These are phyloP conservation scores for Platysternon megacephalum DNA, from an alignment of 2,113 vertebrate species.

Conservation along the genomic window DNA sequence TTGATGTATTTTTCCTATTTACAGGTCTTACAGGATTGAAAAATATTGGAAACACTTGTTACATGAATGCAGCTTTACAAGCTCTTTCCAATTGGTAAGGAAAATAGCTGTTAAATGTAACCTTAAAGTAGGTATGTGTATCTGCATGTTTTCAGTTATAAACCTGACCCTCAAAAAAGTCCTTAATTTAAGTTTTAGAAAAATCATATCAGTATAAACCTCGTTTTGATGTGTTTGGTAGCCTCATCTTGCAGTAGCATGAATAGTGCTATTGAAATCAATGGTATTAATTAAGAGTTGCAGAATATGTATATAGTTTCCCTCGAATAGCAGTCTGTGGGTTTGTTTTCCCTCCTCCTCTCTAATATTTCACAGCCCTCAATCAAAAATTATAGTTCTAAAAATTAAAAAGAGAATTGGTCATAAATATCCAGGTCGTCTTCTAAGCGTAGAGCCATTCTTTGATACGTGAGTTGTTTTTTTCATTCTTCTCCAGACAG, in stretches of 20 bases:
- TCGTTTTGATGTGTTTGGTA: background rate
- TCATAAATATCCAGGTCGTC: background rate
- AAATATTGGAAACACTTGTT: slow-evolving; percentile 99
- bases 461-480: background rate
- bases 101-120: background rate
- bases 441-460: background rate
- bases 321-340: background rate
- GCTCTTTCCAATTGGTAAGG: slow-evolving; percentile 98
- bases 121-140: background rate
- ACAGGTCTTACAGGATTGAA: slow-evolving; percentile 96
- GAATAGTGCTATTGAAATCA: background rate
- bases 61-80: slow-evolving; percentile 98
- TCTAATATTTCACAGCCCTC: background rate
- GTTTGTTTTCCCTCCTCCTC: background rate
- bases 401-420: background rate
- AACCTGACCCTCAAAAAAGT: background rate
- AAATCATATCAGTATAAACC: background rate
- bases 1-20: slow-evolving; percentile 44
- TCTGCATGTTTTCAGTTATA: background rate
- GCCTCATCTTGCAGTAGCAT: background rate
- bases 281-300: background rate
- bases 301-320: background rate
- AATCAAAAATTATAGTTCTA: background rate
- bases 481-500: background rate
- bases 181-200: background rate